Conservation (phyloP, 2,888 invertebrate species). For the Drosophila macrospina region DNA sequence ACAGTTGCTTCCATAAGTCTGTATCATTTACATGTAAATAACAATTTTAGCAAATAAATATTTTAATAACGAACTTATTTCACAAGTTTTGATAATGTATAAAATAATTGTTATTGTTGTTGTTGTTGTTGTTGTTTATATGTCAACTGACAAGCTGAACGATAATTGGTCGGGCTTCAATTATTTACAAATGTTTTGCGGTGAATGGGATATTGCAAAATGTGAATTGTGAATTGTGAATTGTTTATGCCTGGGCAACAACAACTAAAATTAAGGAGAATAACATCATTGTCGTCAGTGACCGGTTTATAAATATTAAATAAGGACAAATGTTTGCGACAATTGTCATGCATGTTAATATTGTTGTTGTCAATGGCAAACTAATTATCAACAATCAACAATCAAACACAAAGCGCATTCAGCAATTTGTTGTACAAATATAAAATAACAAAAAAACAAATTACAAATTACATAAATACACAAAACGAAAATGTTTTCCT, state of each 20-base stretch:
- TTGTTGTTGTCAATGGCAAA: conserved; percentile 24
- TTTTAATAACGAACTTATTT: conserved; percentile 37
- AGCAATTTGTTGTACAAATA: conserved; percentile 30
- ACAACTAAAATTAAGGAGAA: background rate
- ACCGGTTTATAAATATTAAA: conserved; percentile 37
- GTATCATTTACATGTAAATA: conserved; percentile 21
- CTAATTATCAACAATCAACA: conserved; percentile 61
- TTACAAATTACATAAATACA: conserved; percentile 12
- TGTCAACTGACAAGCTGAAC: conserved; percentile 49
- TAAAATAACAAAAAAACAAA: conserved; percentile 4
- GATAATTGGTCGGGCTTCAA: conserved; percentile 64
- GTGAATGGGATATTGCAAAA: conserved; percentile 28
- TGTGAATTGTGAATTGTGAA: conserved; percentile 20
- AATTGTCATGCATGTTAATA: conserved; percentile 27
- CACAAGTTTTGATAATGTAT: conserved; percentile 30
- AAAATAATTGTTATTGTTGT: conserved; percentile 3
- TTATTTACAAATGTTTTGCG: conserved; percentile 57
- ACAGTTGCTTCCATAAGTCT: conserved; percentile 7
- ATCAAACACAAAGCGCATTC: conserved; percentile 32
- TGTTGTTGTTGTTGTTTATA: conserved; percentile 37
- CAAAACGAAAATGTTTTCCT: conserved; percentile 9
- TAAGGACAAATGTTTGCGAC: conserved; percentile 31
- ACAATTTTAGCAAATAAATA: conserved; percentile 46
- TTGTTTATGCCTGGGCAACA: conserved; percentile 27
- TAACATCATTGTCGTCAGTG: conserved; percentile 31